A percentile compares a stretch with the other conserved stretches of the same genome.
These are phyloP conservation scores for Drosophila bocki DNA, from an alignment of 1,140 invertebrate species.

Conservation along the genomic window DNA sequence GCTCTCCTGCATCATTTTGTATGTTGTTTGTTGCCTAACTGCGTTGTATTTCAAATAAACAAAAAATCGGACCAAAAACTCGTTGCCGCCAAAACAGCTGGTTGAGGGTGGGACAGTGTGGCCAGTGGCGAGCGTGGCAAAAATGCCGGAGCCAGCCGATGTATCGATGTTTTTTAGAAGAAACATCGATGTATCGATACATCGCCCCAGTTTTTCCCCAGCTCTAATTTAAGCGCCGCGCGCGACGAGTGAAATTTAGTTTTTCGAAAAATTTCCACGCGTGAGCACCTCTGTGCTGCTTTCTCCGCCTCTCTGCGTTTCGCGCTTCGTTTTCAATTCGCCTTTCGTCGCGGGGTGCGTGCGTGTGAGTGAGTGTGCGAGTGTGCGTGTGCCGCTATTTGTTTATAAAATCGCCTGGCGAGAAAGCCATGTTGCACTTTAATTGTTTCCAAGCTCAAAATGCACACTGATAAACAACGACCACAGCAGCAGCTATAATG, in stretches of 20 bases:
- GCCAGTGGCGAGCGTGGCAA: not conserved
- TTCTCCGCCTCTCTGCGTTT: slow-evolving; percentile 14
- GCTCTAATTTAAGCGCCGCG: too few relatives aligned
- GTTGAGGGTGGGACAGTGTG: not conserved
- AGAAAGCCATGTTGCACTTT: slow-evolving; percentile 29
- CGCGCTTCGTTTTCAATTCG: slow-evolving; percentile 34
- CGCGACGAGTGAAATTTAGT: too few relatives aligned
- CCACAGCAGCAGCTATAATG: slow-evolving; percentile 40
- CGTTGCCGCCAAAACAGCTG: slow-evolving; percentile 52
- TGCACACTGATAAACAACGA: slow-evolving; percentile 55
- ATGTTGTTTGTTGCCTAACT: slow-evolving; percentile 9
- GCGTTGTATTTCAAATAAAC: slow-evolving; percentile 47
- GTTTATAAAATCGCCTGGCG: slow-evolving; percentile 13
- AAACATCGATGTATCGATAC: too few relatives aligned
- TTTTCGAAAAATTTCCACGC: slow-evolving; percentile 1
- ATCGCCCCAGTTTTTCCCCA: too few relatives aligned
- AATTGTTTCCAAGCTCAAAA: slow-evolving; percentile 36
- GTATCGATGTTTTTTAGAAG: too few relatives aligned
- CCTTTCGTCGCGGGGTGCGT: slow-evolving; percentile 24
- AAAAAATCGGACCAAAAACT: slow-evolving; percentile 21
- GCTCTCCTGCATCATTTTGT: slow-evolving; percentile 43
- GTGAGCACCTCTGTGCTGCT: slow-evolving; percentile 29
- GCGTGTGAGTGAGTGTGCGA: slow-evolving; percentile 13
- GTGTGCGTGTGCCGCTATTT: slow-evolving; percentile 30
- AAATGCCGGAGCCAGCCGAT: too few relatives aligned